phyloP scores from a whole-genome alignment of 2,888 invertebrate species.

The Caenorhabditis panamensis region DNA sequence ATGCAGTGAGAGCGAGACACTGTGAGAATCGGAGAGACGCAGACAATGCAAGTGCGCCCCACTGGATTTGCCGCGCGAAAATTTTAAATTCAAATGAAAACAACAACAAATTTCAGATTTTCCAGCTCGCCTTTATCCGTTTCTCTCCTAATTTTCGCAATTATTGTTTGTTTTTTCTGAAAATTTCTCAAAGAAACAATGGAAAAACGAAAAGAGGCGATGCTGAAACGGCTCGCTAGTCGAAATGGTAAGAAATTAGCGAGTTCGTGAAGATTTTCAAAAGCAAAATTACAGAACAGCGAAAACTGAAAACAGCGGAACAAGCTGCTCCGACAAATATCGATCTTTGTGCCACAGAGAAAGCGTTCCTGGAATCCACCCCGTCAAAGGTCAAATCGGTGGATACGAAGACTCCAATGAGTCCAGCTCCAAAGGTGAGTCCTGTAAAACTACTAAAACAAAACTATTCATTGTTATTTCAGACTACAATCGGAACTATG shows the following conservation, averaged over 20 bases:
- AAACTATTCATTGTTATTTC: background rate
- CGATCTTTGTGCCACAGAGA: slow-evolving; percentile 44
- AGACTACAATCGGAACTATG: background rate
- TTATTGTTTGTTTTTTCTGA: too few relatives aligned
- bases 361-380: slow-evolving; percentile 33
- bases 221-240: slow-evolving; percentile 3
- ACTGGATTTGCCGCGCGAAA: background rate
- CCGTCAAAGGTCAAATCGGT: slow-evolving; percentile 33
- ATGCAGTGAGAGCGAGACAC: background rate
- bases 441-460: background rate
- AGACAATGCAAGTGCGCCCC: slow-evolving; percentile 6
- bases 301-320: background rate
- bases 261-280: background rate
- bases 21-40: background rate
- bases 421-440: slow-evolving; percentile 6
- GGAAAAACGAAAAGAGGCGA: slow-evolving; percentile 14
- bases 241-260: background rate
- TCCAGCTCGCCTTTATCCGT: too few relatives aligned
- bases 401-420: slow-evolving; percentile 34
- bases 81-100: background rate
- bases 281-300: background rate
- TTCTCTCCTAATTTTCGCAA: too few relatives aligned
- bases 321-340: slow-evolving; percentile 12
- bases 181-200: background rate
- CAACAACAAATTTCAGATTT: too few relatives aligned